These are phyloP conservation scores for Heliangelus exortis DNA, from an alignment of 2,797 vertebrate genomes.

Conservation along the genomic window DNA sequence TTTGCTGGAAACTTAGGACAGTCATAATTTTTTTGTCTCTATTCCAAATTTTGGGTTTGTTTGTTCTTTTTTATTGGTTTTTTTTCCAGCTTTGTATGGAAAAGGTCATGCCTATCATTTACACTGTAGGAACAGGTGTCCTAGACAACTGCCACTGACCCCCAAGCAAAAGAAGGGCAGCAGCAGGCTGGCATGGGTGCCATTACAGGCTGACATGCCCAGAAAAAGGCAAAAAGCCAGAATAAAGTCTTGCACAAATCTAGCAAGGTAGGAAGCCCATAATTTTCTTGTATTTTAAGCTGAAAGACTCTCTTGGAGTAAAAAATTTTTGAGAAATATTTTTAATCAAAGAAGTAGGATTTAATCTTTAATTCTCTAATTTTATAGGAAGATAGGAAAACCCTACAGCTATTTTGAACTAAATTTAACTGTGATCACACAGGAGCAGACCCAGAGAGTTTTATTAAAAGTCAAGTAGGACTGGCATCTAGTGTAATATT, in stretches of 20 bases:
- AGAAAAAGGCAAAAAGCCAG: neutral
- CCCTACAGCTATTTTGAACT: accelerated
- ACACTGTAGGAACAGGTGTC: neutral
- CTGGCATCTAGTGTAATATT: neutral
- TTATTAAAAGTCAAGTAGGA: neutral
- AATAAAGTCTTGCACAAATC: neutral
- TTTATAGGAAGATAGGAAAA: neutral
- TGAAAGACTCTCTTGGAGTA: neutral
- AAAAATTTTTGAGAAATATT: neutral
- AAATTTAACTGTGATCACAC: neutral
- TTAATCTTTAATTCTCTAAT: neutral
- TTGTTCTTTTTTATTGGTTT: too few species aligned
- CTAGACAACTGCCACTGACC: neutral
- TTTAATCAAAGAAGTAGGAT: neutral
- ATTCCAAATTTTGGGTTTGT: neutral
- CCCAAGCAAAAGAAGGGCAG: neutral
- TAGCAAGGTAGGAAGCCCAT: neutral
- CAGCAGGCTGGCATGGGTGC: neutral
- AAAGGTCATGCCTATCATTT: neutral
- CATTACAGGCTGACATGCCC: neutral
- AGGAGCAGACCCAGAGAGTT: neutral
- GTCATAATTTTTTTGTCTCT: neutral
- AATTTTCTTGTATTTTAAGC: neutral
- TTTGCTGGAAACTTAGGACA: neutral
- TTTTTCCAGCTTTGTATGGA: neutral